These are phyloP conservation scores for Actinostola sp. DNA, from an alignment of 92 coral and sea anemone genomes.

Conservation along the genomic window DNA sequence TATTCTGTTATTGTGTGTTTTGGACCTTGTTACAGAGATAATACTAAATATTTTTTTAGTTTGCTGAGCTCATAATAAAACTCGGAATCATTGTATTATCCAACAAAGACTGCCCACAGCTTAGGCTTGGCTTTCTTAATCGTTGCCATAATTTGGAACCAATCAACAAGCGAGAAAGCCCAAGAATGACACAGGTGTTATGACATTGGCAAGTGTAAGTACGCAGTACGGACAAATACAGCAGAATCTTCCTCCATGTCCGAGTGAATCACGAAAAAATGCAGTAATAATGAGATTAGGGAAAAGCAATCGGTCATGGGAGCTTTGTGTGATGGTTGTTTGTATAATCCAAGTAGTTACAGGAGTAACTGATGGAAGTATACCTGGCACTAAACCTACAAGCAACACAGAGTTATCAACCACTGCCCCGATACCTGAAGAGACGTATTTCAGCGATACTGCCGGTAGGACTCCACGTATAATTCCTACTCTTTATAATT, in stretches of 20 bases:
- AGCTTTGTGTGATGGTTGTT: no score
- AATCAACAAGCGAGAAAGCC: slow-evolving; percentile 33
- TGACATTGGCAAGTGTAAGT: slow-evolving; percentile 16
- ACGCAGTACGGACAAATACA: slow-evolving; percentile 19
- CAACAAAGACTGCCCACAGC: slow-evolving; percentile 5
- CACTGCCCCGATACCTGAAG: background rate
- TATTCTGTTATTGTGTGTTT: background rate
- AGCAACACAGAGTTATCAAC: background rate
- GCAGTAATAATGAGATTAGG: background rate
- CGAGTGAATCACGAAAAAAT: background rate
- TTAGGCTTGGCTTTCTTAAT: slow-evolving; percentile 35
- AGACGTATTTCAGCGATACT: background rate
- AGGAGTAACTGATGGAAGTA: background rate
- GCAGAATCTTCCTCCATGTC: background rate
- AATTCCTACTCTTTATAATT: background rate
- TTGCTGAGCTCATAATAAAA: background rate
- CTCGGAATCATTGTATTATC: background rate
- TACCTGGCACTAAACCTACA: background rate
- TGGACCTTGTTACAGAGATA: background rate
- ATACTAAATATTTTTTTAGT: background rate
- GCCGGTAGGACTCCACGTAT: background rate
- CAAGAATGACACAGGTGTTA: slow-evolving; percentile 31
- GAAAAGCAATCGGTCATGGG: no score
- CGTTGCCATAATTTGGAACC: slow-evolving; percentile 10
- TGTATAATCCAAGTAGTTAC: no score